These are phyloP conservation scores for Rhyzopertha dominica DNA, from an alignment of 1,140 invertebrate species.

Conservation along the genomic window DNA sequence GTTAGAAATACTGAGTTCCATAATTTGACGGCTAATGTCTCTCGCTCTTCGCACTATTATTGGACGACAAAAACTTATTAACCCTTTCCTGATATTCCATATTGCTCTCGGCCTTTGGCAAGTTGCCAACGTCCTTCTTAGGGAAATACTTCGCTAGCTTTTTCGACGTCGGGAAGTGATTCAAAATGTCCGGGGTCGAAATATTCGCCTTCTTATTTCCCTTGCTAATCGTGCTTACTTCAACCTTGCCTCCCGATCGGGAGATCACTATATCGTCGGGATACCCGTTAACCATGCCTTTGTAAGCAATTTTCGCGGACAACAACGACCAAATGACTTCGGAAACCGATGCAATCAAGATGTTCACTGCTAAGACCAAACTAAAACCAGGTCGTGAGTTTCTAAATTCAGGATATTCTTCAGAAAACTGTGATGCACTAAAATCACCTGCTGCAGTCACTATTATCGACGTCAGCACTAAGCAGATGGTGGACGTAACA, in stretches of 20 bases:
- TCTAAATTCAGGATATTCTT: constrained; percentile 5
- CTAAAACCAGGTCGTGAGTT: constrained; percentile 15
- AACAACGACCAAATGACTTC: constrained; percentile 57
- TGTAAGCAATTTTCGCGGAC: constrained; percentile 54
- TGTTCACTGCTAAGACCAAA: constrained; percentile 52
- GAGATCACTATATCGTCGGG: constrained; percentile 48
- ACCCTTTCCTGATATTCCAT: constrained; percentile 38
- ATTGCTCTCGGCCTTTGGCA: constrained; percentile 47
- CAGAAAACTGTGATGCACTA: background rate
- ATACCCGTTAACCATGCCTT: constrained; percentile 56
- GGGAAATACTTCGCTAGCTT: constrained; percentile 52
- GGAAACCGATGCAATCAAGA: constrained; percentile 54
- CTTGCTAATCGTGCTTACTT: constrained; percentile 50
- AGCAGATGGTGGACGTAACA: constrained; percentile 42
- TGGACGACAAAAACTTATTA: constrained; percentile 33
- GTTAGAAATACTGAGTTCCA: background rate
- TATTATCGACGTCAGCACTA: too few relatives aligned
- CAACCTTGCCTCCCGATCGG: constrained; percentile 44
- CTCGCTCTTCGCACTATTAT: constrained; percentile 4
- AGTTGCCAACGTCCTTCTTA: constrained; percentile 49
- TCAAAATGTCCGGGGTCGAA: constrained; percentile 49
- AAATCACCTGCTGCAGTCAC: background rate
- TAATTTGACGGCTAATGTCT: background rate
- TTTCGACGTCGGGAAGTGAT: constrained; percentile 48
- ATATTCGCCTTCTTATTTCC: constrained; percentile 48